Evolutionary conservation across 2,888 invertebrate genomes (phyloP).

Genomic region (Drosophila fungiperda): DNA sequence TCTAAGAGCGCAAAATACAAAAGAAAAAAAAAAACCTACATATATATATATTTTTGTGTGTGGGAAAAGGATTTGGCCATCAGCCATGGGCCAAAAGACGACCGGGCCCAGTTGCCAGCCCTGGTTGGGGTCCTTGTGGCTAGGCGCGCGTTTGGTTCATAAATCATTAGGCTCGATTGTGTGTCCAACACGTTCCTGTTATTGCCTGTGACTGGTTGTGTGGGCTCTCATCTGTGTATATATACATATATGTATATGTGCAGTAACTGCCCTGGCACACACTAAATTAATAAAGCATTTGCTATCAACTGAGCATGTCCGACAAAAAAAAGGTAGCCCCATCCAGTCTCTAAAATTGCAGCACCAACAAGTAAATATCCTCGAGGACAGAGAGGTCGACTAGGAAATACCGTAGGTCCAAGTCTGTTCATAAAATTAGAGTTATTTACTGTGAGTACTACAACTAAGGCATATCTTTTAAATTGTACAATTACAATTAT

Average conservation of each 20-base stretch:
- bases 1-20: constrained; percentile 4
- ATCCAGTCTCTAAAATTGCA: constrained; percentile 58
- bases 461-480: not conserved
- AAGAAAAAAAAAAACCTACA: not conserved
- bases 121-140: constrained; percentile 58
- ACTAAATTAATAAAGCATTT: constrained; percentile 81
- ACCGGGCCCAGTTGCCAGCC: constrained; percentile 2
- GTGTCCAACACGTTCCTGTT: constrained; percentile 71
- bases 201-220: constrained; percentile 14
- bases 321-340: constrained; percentile 22
- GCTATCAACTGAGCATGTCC: constrained; percentile 62
- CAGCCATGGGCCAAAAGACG: constrained; percentile 42
- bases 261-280: constrained; percentile 66
- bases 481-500: not conserved
- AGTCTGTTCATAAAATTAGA: not conserved
- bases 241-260: constrained; percentile 12
- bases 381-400: not conserved
- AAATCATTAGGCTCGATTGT: constrained; percentile 81
- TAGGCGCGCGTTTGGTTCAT: constrained; percentile 71
- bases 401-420: not conserved
- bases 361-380: constrained; percentile 21
- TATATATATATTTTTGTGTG: not conserved
- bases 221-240: not conserved
- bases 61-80: constrained; percentile 57
- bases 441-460: not conserved